A percentile compares a stretch with the other conserved stretches of the same genome.
These are phyloP conservation scores for Montipora capricornis DNA, from an alignment of 64 coral and sea anemone species.

Conservation along the genomic window DNA sequence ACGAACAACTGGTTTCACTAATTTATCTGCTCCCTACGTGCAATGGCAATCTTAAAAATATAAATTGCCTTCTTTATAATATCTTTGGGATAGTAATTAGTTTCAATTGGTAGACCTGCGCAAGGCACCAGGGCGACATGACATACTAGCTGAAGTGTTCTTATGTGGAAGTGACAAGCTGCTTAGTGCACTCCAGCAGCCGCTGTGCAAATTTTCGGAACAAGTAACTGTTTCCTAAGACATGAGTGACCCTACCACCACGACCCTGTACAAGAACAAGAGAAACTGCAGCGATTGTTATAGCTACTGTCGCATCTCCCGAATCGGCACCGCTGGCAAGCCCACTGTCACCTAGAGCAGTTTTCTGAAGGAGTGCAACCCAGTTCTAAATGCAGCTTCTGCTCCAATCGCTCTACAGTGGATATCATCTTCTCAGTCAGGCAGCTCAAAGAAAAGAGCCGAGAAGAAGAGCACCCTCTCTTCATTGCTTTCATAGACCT, in stretches of 20 bases:
- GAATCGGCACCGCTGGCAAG: slow-evolving; percentile 7
- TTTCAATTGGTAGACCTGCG: no score
- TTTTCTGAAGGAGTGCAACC: slow-evolving; percentile 6
- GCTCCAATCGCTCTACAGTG: not conserved
- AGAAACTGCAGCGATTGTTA: not conserved
- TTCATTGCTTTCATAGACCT: not conserved
- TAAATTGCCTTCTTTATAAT: no score
- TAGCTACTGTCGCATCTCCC: slow-evolving; percentile 24
- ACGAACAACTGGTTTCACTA: no score
- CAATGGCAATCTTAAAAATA: no score
- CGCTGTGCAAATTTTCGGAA: not conserved
- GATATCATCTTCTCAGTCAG: slow-evolving; percentile 31
- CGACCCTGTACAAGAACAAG: not conserved
- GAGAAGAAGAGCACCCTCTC: not conserved
- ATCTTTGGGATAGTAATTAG: no score
- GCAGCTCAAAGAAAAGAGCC: slow-evolving; percentile 26
- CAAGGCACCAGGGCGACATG: no score
- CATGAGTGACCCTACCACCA: not conserved
- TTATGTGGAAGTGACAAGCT: not conserved
- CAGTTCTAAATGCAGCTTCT: slow-evolving; percentile 12
- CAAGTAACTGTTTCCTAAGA: not conserved
- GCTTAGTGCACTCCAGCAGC: not conserved
- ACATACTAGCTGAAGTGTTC: no score
- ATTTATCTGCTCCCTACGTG: no score
- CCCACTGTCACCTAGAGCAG: not conserved